Base-by-base conservation (phyloP, 1,140 invertebrate species). In the Drosophila ananassae region DNA sequence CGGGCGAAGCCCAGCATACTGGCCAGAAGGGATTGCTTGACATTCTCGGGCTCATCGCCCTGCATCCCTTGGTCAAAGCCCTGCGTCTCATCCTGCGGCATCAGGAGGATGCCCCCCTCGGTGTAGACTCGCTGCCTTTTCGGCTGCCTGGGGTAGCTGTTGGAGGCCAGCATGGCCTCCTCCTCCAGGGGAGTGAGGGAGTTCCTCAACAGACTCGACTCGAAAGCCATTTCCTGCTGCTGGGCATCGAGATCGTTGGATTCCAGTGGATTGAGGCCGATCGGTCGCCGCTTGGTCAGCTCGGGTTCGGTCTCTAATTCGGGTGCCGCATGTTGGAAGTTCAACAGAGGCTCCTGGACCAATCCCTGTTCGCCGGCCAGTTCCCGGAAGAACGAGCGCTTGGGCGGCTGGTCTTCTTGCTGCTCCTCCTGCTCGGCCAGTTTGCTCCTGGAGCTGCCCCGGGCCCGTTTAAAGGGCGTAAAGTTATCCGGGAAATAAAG, bases 1-100 rank as follows among this genome's bases (percentile, higher is more conserved):
- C 97, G 94, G 73, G 96, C 95, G 92, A 98, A 98, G 30, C 96
- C 95, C 93, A 94, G 92, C 80, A 92, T 91, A 25, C 87, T 91
- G 41, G 83, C 89, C 41, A 92, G 41, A 1, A 92, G 67, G 17
- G 83, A 37, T 17, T 89, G 79, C 39, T 89, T 89, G 1, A 82
- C 24, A 90, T 93, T 93, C 21, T 90, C 77, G 81, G 92, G 91
- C 24, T 90, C 79, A 17, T 83, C 89, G 0, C 63, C 73, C 56
- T 89, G 79, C 75, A 84, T 85, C n/a, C 24, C 62, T 28, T 28
- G 3, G 5, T 67, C 62, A 6, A 51, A 30, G 8, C 62, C 78
- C 47, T 66, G 75, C 52, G 58, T 10, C 6, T 44, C 73, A 44
- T 71, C 66, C 34, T 63, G 72, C 1, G 92, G 93, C 44, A 93